Conservation (phyloP, 2,888 invertebrate genomes). For the Nemotelus nigrinus region DNA sequence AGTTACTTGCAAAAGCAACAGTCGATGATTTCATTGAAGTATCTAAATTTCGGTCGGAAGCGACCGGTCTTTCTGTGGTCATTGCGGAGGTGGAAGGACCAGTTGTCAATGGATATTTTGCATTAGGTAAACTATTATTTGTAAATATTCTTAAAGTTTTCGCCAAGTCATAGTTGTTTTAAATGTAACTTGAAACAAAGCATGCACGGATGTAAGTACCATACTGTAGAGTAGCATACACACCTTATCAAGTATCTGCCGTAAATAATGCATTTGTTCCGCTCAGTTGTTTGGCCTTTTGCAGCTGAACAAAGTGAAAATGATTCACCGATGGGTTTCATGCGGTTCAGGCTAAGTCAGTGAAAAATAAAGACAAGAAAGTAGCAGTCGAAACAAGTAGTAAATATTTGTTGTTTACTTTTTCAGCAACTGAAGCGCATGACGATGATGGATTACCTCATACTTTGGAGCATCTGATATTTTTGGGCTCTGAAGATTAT, state of each 20-base stretch:
- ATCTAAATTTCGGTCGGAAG: slow-evolving; percentile 80
- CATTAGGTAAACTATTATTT: slow-evolving; percentile 74
- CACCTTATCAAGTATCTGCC: too few species aligned
- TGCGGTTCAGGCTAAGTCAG: too few species aligned
- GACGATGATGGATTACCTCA: slow-evolving; percentile 94
- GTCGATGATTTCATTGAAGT: slow-evolving; percentile 80
- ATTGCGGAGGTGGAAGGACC: slow-evolving; percentile 90
- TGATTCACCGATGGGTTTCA: too few species aligned
- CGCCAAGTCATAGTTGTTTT: too few species aligned
- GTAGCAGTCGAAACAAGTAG: not conserved
- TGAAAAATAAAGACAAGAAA: too few species aligned
- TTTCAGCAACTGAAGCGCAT: slow-evolving; percentile 85
- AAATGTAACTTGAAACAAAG: too few species aligned
- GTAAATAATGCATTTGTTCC: too few species aligned
- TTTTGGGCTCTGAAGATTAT: slow-evolving; percentile 88
- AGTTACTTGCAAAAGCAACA: slow-evolving; percentile 65
- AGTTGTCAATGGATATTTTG: slow-evolving; percentile 88
- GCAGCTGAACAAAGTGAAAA: too few species aligned
- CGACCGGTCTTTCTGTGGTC: slow-evolving; percentile 83
- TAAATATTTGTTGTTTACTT: slow-evolving; percentile 45
- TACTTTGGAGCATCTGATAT: slow-evolving; percentile 90
- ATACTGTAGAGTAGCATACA: too few species aligned
- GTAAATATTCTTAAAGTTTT: not conserved
- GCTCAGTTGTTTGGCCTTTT: too few species aligned
- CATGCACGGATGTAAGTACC: too few species aligned